Evolutionary conservation across 1,140 invertebrate genomes (phyloP), one percentile per base, ranked within the genome.

Genomic region (Dinoponera quadriceps): DNA sequence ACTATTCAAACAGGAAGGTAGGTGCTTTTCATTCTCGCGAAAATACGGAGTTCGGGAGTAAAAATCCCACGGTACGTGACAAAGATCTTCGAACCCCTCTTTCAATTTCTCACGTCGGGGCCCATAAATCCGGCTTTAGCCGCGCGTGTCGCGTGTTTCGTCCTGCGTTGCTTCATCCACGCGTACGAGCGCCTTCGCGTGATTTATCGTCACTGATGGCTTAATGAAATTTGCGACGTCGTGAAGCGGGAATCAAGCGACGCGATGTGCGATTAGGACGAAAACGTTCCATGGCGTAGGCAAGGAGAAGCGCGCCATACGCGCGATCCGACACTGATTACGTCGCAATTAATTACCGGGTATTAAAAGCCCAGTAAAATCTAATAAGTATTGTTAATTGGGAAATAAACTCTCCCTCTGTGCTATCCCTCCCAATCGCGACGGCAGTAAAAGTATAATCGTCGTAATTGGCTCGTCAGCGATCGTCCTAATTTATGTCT

Each of bases 41-140:
- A 44, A 25, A 33, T 2, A 44, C 3, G 20, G 3, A 44, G 3
- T 57, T 33, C 25, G 65, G 65, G 29, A 80, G 33, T 59, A 57
- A 69, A 69, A 71, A 69, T 80, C 75, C 14, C 63, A 78, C 75
- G 63, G 51, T 57, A 2, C 51, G 49, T 33, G 63, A 80, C 75
- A 80, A 80, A 69, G 54, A 69, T 69, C 38, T 27, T 68, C 14
- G 5, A 44, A 5, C 20, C 20, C 14, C 38, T 11, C 65, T 48
- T 80, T 48, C 51, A 27, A 78, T 55, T 65, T 78, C 75, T 44
- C 33, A 44, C 62, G 25, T 57, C 14, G 14, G 44, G 60, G 0
- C 13, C 22, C 33, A 80, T 69, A 80, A 80, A 80, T 80, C 62
- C 62, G 20, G 20, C 29, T 68, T 55, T 54, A 66, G 9, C 3